phyloP scores from a whole-genome alignment of 2,113 vertebrate genomes.

The Bubo bubo region DNA sequence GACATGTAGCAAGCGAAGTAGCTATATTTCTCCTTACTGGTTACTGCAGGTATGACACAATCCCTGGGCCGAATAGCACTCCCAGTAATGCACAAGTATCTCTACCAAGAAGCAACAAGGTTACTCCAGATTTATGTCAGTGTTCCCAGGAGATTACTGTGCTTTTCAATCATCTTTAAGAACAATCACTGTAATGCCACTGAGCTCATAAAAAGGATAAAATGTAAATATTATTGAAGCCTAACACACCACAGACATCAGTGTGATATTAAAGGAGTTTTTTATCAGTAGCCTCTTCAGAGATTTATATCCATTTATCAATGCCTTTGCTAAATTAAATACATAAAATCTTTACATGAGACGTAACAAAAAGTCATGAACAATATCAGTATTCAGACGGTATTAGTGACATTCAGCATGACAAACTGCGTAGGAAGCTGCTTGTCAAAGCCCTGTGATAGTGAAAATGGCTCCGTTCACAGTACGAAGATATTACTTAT shows the following conservation, averaged over 20 bases:
- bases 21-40: background rate
- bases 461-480: slow-evolving; percentile 65
- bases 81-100: background rate
- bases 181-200: background rate
- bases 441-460: slow-evolving; percentile 61
- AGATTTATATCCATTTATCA: slow-evolving; percentile 47
- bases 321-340: slow-evolving; percentile 44
- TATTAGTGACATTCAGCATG: slow-evolving; percentile 40
- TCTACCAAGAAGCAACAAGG: background rate
- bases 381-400: slow-evolving; percentile 62
- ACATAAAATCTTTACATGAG: slow-evolving; percentile 54
- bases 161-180: background rate
- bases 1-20: background rate
- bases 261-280: background rate
- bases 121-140: background rate
- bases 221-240: slow-evolving; percentile 31
- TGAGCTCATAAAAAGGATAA: background rate
- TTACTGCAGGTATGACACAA: background rate
- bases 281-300: slow-evolving; percentile 24
- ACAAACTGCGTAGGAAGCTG: slow-evolving; percentile 60
- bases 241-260: background rate
- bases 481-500: slow-evolving; percentile 54
- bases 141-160: background rate
- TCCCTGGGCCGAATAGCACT: background rate
- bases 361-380: slow-evolving; percentile 37